Evolutionary conservation across 2,113 vertebrate species (phyloP).

Genomic region (Turdus rufiventris): DNA sequence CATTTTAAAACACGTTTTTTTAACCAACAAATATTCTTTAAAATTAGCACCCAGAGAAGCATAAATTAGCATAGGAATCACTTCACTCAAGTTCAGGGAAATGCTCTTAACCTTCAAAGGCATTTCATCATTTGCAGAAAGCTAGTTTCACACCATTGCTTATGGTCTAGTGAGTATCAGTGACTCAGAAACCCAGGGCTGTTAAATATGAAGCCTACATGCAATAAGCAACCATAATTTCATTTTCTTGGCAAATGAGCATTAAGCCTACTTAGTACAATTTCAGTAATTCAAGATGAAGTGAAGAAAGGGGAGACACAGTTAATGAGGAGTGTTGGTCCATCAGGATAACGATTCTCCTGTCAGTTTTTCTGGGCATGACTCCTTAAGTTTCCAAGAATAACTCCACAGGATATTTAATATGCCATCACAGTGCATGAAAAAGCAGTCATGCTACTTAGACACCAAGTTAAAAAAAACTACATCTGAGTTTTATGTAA

Average conservation of each 20-base stretch:
- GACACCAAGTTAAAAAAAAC: constrained; percentile 15
- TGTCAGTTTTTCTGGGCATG: neutral
- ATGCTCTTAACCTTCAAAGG: neutral
- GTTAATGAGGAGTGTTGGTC: neutral
- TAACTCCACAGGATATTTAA: constrained; percentile 14
- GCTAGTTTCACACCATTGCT: neutral
- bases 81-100: neutral
- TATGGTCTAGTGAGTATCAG: neutral
- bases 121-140: neutral
- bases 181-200: neutral
- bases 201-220: neutral
- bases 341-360: neutral
- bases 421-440: neutral
- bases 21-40: neutral
- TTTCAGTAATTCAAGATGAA: neutral
- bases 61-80: neutral
- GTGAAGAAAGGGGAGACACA: neutral
- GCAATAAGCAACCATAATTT: neutral
- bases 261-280: neutral
- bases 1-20: neutral
- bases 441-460: constrained; percentile 1
- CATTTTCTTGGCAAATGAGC: neutral
- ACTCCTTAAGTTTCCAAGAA: constrained; percentile 24
- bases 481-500: neutral
- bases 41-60: neutral